Conservation (phyloP, 37 sponge, comb jelly and placozoan species). For the Petrosia ficiformis region DNA sequence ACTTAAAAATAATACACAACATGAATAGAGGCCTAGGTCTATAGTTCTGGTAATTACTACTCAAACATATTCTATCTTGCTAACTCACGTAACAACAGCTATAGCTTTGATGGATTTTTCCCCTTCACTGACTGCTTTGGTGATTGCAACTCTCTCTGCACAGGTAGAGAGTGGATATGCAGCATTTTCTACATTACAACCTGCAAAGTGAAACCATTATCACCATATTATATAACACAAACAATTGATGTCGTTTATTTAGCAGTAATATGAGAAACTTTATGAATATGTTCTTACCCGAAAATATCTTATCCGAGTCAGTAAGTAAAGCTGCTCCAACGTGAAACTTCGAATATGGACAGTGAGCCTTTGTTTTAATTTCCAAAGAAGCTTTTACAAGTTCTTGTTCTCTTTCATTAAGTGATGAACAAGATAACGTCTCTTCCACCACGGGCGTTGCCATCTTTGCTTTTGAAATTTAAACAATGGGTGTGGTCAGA, state of each 20-base stretch:
- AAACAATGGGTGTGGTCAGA: no score
- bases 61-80: not conserved
- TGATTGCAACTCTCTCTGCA: slow-evolving; percentile 85
- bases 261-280: no score
- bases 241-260: no score
- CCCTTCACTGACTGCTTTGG: slow-evolving; percentile 87
- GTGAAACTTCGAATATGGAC: slow-evolving; percentile 84
- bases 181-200: slow-evolving; percentile 96
- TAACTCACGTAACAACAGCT: slow-evolving; percentile 76
- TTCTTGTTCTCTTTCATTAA: slow-evolving; percentile 11
- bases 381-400: slow-evolving; percentile 31
- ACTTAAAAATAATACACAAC: no score
- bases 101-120: slow-evolving; percentile 52
- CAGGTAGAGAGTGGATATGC: slow-evolving; percentile 72
- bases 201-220: slow-evolving; percentile 12
- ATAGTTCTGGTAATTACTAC: no score
- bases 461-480: no score
- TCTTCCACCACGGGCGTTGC: no score
- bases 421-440: no score
- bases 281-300: no score
- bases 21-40: not conserved
- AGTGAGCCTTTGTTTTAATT: slow-evolving; percentile 72
- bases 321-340: slow-evolving; percentile 87
- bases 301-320: slow-evolving; percentile 21
- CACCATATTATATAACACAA: not conserved